phyloP scores from a whole-genome alignment of 2,888 invertebrate genomes.

The Drosophila melanosoma region DNA sequence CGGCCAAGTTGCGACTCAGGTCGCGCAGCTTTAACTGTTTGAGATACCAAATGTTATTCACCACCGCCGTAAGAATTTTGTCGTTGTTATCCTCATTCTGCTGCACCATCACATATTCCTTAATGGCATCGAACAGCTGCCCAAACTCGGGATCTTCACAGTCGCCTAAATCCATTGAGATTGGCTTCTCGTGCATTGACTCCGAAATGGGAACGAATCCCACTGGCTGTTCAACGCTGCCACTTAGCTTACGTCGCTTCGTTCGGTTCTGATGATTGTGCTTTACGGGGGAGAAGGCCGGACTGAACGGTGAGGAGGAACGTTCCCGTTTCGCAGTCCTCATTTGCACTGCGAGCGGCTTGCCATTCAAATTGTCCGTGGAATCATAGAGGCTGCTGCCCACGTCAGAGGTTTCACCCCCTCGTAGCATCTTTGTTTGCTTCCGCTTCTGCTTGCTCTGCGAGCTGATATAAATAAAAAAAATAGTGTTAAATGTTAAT shows the following conservation, averaged over 20 bases:
- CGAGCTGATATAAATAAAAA: constrained; percentile 41
- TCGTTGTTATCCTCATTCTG: constrained; percentile 73
- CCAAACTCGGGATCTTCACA: constrained; percentile 71
- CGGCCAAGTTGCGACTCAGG: constrained; percentile 57
- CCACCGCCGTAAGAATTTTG: constrained; percentile 71
- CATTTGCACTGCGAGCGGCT: constrained; percentile 13
- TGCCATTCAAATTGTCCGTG: constrained; percentile 71
- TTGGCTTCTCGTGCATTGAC: constrained; percentile 29
- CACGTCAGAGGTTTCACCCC: constrained; percentile 77
- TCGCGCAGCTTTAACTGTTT: constrained; percentile 70
- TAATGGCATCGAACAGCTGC: constrained; percentile 75
- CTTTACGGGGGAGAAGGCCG: constrained; percentile 82
- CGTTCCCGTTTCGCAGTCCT: constrained; percentile 75
- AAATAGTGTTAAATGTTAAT: neutral
- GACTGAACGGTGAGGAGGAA: constrained; percentile 82
- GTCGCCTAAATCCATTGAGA: constrained; percentile 42
- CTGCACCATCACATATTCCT: constrained; percentile 76
- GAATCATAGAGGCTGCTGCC: constrained; percentile 82
- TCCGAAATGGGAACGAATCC: constrained; percentile 13
- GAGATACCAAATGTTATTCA: constrained; percentile 81
- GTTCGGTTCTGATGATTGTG: constrained; percentile 46
- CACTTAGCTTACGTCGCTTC: constrained; percentile 79
- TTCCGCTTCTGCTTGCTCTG: constrained; percentile 56
- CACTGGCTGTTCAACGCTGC: constrained; percentile 36
- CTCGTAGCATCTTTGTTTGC: constrained; percentile 35